Evolutionary conservation across 2,888 invertebrate genomes (phyloP), one percentile per base, ranked within the genome.

Genomic region (Arenicola marina): DNA sequence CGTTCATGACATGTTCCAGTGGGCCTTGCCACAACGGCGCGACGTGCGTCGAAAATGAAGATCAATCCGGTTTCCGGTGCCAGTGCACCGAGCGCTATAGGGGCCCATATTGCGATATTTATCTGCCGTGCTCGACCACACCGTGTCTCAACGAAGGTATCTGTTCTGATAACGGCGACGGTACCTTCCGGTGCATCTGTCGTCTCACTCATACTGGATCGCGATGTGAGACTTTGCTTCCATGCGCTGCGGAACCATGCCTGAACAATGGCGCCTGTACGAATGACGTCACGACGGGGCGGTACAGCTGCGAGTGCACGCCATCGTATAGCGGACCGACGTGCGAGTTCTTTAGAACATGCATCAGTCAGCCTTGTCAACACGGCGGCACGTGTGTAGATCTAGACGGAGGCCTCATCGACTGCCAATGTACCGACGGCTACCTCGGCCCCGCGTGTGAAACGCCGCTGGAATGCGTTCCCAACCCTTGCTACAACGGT

Each of bases 311-410:
- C 43, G 38, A 43, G 7, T 71, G 71, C 51, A 55, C 60, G 4
- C 59, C 57, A 11, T 48, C 65, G 2, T 65, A 57, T 44, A 56
- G 60, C 28, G 71, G 71, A n/a, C 26, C 45, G 7, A 43, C 18
- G 4, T 71, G 71, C 34, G 63, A 65, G 44, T 63, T 56, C 21
- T 59, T 55, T 29, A 53, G 71, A 4, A 59, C 68, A 0, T 76
- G 76, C 58, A 45, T 61, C 46, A 67, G 66, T 32, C 55, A 60
- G 26, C 75, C 73, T 21, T 76, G 76, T 56, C 61, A 61, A 26
- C 73, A 75, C 62, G 67, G 65, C 34, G 76, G 70, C 4, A 32
- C 26, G 4, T 76, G 76, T 43, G 48, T 51, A 2, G 65, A 70
- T 28, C 66, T 61, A 46, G 45, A 43, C 1, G 28, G 61, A 4